Conservation (phyloP, 2,113 vertebrate species). For the Grus americana region DNA sequence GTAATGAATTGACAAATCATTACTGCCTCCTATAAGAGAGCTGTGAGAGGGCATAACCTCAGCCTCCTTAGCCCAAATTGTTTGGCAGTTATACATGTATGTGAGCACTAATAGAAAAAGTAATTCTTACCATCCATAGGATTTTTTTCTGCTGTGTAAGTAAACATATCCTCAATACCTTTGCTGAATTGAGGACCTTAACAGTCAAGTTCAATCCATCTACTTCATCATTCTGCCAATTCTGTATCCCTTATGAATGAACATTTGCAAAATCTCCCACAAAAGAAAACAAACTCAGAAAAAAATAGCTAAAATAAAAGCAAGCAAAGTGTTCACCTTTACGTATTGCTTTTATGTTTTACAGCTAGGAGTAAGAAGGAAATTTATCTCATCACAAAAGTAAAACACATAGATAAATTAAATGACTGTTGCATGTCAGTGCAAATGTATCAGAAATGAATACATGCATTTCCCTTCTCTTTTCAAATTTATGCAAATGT, state of each 20-base stretch:
- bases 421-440: background rate
- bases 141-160: background rate
- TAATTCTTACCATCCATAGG: background rate
- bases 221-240: background rate
- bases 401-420: background rate
- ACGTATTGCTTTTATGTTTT: background rate
- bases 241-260: background rate
- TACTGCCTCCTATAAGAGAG: background rate
- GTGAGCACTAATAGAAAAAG: background rate
- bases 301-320: background rate
- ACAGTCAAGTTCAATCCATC: background rate
- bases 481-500: background rate
- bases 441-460: background rate
- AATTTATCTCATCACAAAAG: background rate
- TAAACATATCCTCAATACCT: background rate
- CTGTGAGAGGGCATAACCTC: background rate
- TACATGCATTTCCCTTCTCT: background rate
- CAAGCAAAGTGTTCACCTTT: background rate
- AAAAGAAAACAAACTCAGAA: background rate
- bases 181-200: background rate
- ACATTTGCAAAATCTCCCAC: background rate
- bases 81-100: background rate
- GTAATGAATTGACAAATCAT: background rate
- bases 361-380: background rate
- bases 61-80: background rate